Conservation (phyloP, 1,140 invertebrate species). For the Sipha flava region DNA sequence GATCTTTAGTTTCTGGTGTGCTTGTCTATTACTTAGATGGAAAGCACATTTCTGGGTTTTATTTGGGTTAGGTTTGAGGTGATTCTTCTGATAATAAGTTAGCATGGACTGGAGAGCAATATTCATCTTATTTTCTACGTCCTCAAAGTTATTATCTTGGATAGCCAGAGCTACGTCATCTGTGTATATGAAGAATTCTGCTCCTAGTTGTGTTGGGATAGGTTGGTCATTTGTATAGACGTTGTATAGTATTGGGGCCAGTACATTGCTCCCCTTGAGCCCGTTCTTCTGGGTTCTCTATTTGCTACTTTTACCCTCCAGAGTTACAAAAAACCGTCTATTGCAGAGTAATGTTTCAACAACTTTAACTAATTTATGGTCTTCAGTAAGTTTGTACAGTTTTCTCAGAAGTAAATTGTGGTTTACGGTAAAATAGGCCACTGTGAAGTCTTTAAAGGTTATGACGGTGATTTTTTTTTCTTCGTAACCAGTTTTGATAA, state of each 20-base stretch:
- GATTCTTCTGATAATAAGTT: background rate
- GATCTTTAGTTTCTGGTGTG: constrained; percentile 1
- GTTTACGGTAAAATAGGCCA: constrained; percentile 30
- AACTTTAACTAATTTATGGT: background rate
- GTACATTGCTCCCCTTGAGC: background rate
- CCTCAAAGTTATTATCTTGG: no score
- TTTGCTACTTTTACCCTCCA: background rate
- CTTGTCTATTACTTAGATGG: constrained; percentile 5
- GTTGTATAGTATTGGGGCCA: background rate
- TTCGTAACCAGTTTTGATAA: constrained; percentile 33
- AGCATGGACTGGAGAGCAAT: background rate
- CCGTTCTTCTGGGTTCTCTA: background rate
- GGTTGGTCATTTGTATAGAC: background rate
- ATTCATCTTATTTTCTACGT: background rate
- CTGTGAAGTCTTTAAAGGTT: constrained; percentile 27
- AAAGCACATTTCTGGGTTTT: no score
- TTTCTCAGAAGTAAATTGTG: constrained; percentile 18
- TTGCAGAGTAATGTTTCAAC: constrained; percentile 13
- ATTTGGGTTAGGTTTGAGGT: background rate
- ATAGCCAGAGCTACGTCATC: background rate
- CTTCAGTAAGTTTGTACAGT: no score
- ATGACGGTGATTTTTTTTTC: constrained; percentile 11
- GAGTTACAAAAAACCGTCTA: constrained; percentile 21
- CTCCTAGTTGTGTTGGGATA: background rate
- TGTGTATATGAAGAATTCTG: background rate